Percentiles rank a stretch among this genome's conserved stretches.
Conservation (phyloP, 2,888 invertebrate genomes). For the Erebia ligea region DNA sequence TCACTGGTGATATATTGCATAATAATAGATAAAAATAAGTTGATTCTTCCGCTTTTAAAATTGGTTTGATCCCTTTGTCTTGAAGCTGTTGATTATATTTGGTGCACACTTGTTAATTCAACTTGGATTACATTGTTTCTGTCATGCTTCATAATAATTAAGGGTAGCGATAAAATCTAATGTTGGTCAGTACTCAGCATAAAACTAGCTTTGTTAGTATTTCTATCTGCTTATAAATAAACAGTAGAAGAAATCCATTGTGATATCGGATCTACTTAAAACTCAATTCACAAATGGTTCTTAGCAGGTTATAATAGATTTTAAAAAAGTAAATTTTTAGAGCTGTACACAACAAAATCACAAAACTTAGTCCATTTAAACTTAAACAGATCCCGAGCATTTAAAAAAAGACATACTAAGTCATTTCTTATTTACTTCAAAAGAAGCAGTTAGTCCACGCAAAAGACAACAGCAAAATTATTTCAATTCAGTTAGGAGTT, state of each 20-base stretch:
- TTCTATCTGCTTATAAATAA: background rate
- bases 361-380: background rate
- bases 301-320: background rate
- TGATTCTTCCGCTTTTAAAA: background rate
- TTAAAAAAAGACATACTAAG: background rate
- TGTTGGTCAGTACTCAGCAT: background rate
- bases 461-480: background rate
- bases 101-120: constrained; percentile 9
- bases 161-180: too few relatives aligned
- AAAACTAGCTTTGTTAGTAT: background rate
- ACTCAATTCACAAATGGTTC: too few relatives aligned
- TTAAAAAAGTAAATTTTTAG: background rate
- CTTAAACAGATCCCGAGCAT: background rate
- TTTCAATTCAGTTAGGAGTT: background rate
- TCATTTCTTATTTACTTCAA: background rate
- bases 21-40: background rate
- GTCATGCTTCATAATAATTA: too few relatives aligned
- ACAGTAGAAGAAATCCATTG: background rate
- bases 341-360: background rate
- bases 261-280: background rate
- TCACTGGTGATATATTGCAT: too few relatives aligned
- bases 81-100: constrained; percentile 3
- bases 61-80: constrained; percentile 2
- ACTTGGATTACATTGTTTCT: background rate
- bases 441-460: background rate